Conservation (phyloP, 2,888 invertebrate genomes). For the Drosophila neoperkinsi region DNA sequence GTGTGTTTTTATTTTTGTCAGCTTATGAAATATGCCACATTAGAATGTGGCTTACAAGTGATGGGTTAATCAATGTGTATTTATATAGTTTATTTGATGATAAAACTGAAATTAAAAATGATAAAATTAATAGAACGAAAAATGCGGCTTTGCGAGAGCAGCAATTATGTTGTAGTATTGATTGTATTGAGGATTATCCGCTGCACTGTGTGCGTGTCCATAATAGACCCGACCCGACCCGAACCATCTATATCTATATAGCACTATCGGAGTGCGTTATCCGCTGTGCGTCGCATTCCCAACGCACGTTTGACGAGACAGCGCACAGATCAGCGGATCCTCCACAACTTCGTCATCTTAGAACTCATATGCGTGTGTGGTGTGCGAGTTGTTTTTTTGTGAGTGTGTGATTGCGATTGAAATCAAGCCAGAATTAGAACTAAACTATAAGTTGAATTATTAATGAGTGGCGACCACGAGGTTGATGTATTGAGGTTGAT, state of each 20-base stretch:
- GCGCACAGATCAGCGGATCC: conserved; percentile 51
- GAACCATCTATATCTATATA: background rate
- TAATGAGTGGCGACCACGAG: conserved; percentile 21
- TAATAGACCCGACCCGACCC: background rate
- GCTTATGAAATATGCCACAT: conserved; percentile 47
- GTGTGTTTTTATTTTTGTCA: conserved; percentile 27
- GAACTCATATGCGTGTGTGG: conserved; percentile 39
- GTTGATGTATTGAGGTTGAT: conserved; percentile 11
- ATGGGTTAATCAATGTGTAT: conserved; percentile 48
- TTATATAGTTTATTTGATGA: conserved; percentile 76
- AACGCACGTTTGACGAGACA: conserved; percentile 31
- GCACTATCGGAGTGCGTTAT: background rate
- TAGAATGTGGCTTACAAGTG: conserved; percentile 42
- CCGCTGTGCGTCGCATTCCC: conserved; percentile 1
- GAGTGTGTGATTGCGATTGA: conserved; percentile 12
- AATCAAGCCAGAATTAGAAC: conserved; percentile 44
- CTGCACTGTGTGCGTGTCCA: conserved; percentile 12
- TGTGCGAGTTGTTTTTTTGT: background rate
- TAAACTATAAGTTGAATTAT: conserved; percentile 42
- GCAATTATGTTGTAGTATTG: conserved; percentile 30
- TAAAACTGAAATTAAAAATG: conserved; percentile 67
- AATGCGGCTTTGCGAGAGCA: conserved; percentile 58
- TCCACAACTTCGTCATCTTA: conserved; percentile 69
- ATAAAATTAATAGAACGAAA: conserved; percentile 63
- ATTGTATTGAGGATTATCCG: conserved; percentile 21